phyloP scores from a whole-genome alignment of 2,113 vertebrate genomes.

The Dasyornis broadbenti region DNA sequence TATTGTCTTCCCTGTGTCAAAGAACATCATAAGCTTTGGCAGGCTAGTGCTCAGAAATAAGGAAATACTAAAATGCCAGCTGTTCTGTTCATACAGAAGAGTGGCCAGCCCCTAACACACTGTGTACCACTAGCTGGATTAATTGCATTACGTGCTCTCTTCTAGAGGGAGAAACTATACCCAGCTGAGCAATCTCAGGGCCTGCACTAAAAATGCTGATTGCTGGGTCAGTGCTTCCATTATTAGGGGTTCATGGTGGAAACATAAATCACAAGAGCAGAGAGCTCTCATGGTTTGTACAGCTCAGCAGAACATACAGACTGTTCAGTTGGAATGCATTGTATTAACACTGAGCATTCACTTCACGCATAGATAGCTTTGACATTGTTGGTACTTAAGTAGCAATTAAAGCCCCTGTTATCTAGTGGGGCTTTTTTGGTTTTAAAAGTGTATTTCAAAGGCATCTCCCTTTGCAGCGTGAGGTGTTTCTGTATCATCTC shows the following conservation, averaged over 20 bases:
- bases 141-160: not conserved
- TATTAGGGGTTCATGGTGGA: slow-evolving; percentile 1
- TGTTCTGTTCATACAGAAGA: not conserved
- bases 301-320: slow-evolving; percentile 14
- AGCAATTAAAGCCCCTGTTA: not conserved
- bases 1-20: not conserved
- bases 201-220: not conserved
- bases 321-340: not conserved
- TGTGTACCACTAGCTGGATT: not conserved
- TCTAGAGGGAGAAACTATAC: not conserved
- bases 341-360: not conserved
- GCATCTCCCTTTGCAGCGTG: not conserved
- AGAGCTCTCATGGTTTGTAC: not conserved
- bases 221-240: slow-evolving; percentile 40
- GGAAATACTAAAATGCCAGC: not conserved
- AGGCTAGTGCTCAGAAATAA: not conserved
- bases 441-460: not conserved
- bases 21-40: not conserved
- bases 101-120: not conserved
- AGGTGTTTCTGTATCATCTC: not conserved
- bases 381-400: not conserved
- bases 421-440: rapidly evolving
- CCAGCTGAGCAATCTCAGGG: not conserved
- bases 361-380: not conserved
- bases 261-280: not conserved